Conservation (phyloP, 2,797 vertebrate genomes). For the Macrochelys suwanniensis region DNA sequence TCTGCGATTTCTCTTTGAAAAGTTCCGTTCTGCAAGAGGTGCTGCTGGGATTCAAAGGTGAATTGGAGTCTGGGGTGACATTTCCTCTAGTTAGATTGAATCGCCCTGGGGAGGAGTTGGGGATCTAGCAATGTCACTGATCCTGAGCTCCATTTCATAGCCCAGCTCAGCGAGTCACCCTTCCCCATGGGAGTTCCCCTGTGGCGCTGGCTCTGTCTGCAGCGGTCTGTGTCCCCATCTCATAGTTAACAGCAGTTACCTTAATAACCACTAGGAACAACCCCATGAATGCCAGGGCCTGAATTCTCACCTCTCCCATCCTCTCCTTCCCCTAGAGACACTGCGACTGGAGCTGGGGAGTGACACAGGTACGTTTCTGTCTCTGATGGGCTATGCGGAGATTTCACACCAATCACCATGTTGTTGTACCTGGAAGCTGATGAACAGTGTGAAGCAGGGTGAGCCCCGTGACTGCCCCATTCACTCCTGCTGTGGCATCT, state of each 20-base stretch:
- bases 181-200: neutral
- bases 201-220: neutral
- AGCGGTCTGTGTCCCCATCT: neutral
- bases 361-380: neutral
- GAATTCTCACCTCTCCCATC: neutral
- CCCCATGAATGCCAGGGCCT: neutral
- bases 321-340: neutral
- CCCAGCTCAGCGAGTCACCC: neutral
- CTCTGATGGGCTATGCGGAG: neutral
- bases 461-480: neutral
- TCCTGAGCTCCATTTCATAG: neutral
- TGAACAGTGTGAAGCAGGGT: neutral
- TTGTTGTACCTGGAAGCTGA: neutral
- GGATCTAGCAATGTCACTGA: neutral
- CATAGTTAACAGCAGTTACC: neutral
- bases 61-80: too few relatives aligned
- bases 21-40: neutral
- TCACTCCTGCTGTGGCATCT: neutral
- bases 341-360: neutral
- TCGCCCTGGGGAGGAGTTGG: neutral
- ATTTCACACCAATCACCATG: neutral
- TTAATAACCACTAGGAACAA: too few relatives aligned
- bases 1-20: neutral
- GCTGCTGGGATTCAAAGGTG: neutral
- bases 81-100: neutral